Evolutionary conservation across 2,113 vertebrate genomes (phyloP).

Genomic region (Misgurnus mizolepis): DNA sequence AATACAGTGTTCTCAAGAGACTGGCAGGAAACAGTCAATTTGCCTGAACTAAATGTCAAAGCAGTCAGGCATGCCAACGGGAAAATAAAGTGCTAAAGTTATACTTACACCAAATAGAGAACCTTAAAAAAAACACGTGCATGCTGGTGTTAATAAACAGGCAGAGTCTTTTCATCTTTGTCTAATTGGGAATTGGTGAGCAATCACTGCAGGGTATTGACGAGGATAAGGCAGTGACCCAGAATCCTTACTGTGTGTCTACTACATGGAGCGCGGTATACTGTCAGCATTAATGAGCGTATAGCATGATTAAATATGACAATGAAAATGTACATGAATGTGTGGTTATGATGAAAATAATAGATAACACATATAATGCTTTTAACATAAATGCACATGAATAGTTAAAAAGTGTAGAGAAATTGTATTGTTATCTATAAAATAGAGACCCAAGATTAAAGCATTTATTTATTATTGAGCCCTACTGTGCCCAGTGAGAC

Average conservation of each 20-base stretch:
- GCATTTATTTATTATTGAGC: not conserved
- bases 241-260: not conserved
- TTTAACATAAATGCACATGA: not conserved
- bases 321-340: not conserved
- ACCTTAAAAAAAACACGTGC: conserved; percentile 10
- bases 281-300: not conserved
- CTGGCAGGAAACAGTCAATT: conserved; percentile 67
- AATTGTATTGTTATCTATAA: too few species aligned
- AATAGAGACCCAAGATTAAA: not conserved
- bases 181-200: conserved; percentile 27
- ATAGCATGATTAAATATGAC: not conserved
- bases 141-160: conserved; percentile 1
- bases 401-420: too few species aligned
- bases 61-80: conserved; percentile 67
- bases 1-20: conserved; percentile 65
- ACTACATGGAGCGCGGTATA: not conserved
- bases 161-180: conserved; percentile 20
- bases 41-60: conserved; percentile 69
- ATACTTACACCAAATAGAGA: conserved; percentile 51
- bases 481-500: not conserved
- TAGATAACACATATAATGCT: too few species aligned
- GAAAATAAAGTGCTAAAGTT: conserved; percentile 62
- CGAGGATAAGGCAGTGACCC: conserved; percentile 4
- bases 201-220: conserved; percentile 10
- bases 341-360: not conserved